phyloP scores from a whole-genome alignment of 2,797 vertebrate species.

The Falco biarmicus region DNA sequence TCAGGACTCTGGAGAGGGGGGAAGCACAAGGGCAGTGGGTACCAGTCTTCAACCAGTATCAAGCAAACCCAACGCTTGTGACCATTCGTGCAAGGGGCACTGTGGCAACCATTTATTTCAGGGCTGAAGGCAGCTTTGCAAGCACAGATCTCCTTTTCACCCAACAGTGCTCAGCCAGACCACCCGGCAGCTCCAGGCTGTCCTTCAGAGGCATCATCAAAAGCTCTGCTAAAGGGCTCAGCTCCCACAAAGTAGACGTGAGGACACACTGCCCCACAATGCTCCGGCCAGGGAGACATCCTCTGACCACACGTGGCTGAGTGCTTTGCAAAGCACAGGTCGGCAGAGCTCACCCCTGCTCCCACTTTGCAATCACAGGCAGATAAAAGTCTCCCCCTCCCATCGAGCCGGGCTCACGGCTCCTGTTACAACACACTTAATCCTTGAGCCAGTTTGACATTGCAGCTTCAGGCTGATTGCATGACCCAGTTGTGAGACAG shows the following conservation, averaged over 20 bases:
- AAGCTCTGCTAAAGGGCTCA: background rate
- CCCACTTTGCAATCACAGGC: background rate
- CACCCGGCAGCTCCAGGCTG: background rate
- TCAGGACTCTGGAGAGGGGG: background rate
- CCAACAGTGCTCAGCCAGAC: rapidly evolving
- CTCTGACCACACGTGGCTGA: background rate
- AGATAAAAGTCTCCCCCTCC: background rate
- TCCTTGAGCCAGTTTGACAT: background rate
- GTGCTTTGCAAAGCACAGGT: background rate
- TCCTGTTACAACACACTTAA: constrained; percentile 59
- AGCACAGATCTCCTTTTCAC: background rate
- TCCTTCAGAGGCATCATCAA: background rate
- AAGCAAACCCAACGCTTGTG: rapidly evolving
- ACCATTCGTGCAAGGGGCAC: background rate
- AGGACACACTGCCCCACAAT: background rate
- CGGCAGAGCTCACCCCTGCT: background rate
- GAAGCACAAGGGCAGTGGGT: too few relatives aligned
- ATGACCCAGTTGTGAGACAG: constrained; percentile 26
- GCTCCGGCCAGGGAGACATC: rapidly evolving
- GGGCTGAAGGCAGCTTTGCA: background rate
- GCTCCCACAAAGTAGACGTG: rapidly evolving
- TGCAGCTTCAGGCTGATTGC: background rate
- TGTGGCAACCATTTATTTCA: rapidly evolving
- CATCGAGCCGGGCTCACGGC: background rate
- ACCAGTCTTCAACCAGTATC: rapidly evolving